phyloP scores from a whole-genome alignment of 2,797 vertebrate species.

The Pipistrellus pygmaeus region DNA sequence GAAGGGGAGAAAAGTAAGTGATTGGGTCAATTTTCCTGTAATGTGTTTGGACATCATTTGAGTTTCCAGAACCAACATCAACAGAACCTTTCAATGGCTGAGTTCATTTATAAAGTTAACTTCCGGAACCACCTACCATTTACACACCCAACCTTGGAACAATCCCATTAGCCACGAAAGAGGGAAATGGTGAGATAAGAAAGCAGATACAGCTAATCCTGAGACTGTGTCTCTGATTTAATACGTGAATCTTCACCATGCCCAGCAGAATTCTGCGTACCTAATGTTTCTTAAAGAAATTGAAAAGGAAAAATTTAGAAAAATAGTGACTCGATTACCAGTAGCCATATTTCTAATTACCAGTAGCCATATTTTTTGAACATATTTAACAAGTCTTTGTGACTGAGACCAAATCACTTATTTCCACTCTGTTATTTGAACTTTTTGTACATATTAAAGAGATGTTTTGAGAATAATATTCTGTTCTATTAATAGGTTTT shows the following conservation, averaged over 20 bases:
- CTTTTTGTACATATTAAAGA: neutral
- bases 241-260: neutral
- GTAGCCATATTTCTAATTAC: neutral
- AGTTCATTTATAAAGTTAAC: slow-evolving; percentile 45
- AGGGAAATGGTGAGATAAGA: slow-evolving; percentile 25
- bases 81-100: slow-evolving; percentile 26
- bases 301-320: neutral
- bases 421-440: neutral
- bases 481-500: neutral
- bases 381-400: neutral
- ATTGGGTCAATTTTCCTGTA: slow-evolving; percentile 20
- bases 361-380: neutral
- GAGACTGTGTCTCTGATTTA: slow-evolving; percentile 7
- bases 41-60: slow-evolving; percentile 49
- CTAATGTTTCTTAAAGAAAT: neutral
- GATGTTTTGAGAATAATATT: neutral
- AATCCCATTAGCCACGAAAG: slow-evolving; percentile 21
- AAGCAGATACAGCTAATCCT: neutral
- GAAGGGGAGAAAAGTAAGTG: slow-evolving; percentile 6
- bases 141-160: neutral
- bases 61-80: slow-evolving; percentile 63
- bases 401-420: neutral
- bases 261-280: neutral
- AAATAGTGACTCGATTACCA: neutral
- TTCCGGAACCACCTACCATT: slow-evolving; percentile 25